Evolutionary conservation across 64 coral and sea anemone species (phyloP).

Genomic region (Exaiptasia diaphana): DNA sequence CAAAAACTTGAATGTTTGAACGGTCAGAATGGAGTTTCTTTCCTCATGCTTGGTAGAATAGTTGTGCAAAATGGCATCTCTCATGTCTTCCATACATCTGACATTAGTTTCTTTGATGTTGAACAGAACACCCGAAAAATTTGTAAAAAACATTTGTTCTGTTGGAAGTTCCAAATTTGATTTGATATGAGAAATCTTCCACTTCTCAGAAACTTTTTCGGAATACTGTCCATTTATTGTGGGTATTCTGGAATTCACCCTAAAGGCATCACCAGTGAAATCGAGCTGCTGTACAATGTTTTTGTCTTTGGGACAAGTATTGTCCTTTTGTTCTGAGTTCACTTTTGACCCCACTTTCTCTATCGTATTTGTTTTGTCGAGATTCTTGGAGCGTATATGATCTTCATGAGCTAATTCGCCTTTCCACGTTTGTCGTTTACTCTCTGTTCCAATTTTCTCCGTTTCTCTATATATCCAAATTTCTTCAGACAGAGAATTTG

Average conservation of each 20-base stretch:
- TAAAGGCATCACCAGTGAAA: no score
- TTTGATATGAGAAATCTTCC: background rate
- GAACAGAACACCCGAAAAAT: background rate
- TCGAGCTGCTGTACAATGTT: no score
- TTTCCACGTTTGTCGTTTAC: background rate
- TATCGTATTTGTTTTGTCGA: no score
- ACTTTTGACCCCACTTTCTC: no score
- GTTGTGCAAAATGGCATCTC: background rate
- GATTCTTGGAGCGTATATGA: no score
- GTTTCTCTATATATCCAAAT: no score
- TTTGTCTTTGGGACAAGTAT: no score
- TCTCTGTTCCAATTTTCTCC: background rate
- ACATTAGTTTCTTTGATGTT: background rate
- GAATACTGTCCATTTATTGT: no score
- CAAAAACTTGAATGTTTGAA: background rate
- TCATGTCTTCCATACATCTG: background rate
- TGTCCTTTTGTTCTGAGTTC: no score
- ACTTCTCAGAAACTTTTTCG: background rate
- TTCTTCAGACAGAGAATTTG: no score
- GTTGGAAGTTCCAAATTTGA: background rate
- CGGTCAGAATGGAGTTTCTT: background rate
- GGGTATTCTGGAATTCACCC: no score
- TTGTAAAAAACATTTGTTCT: background rate
- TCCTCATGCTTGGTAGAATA: background rate
- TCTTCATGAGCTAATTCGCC: no score